Evolutionary conservation across 2,113 vertebrate genomes (phyloP), one percentile per base, ranked within the genome.

Genomic region (Melozone crissalis): DNA sequence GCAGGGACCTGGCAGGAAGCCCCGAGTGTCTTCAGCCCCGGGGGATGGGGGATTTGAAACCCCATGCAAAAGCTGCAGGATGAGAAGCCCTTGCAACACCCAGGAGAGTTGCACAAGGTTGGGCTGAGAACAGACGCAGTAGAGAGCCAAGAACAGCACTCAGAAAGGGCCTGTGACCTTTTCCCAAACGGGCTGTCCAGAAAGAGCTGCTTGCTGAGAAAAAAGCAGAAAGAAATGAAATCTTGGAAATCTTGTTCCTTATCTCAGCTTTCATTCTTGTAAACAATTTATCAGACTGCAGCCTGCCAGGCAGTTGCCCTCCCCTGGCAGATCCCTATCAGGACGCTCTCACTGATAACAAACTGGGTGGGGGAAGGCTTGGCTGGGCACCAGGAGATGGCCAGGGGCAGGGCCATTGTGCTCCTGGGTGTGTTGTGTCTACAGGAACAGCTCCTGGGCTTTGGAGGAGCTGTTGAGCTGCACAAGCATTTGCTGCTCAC

Each of bases 21-120:
- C 51, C 8, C 20, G 69, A 30, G 11, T 39, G 22, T 14, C 16
- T 27, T 37, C 89, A 76, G 30, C 46, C 16, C 16, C 0, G 0
- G 22, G 44, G 41, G 15, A 20, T 31, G 31, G 30, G 11, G 43
- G 41, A 33, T 66, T 24, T 20, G 37, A 80, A 69, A 67, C 3
- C 10, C 1, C 0, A 3, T 1, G n/a, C 61, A 30, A 54, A 90
- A 87, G 4, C 69, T 71, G 52, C 35, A 55, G 57, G 33, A 11
- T 33, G 54, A 76, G 80, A 69, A 84, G 41, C 35, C 30, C n/a
- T 78, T 30, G 39, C 0, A 2, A 66, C 57, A 39, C 26, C 8
- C 4, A 2, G 24, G 31, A 0, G 0, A 1, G 5, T 10, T 47
- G 39, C 37, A 39, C 24, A 49, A 77, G 46, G n/a, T 0, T 19